These are phyloP conservation scores for Limonius californicus DNA, from an alignment of 1,140 invertebrate genomes.

Conservation along the genomic window DNA sequence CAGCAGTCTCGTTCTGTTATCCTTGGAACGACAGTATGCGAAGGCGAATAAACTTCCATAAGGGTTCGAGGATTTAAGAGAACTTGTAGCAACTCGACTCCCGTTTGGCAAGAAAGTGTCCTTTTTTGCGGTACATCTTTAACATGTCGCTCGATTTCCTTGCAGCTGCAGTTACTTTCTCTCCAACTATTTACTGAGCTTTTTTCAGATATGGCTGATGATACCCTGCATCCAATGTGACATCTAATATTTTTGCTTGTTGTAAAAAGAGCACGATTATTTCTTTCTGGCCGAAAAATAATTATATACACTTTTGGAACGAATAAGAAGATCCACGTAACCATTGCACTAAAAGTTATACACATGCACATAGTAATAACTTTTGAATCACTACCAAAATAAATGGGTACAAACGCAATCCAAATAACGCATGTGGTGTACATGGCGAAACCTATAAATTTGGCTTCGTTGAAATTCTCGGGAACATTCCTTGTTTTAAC, in stretches of 20 bases:
- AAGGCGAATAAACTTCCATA: constrained; percentile 23
- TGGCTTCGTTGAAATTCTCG: constrained; percentile 85
- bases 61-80: constrained; percentile 33
- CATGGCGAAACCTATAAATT: constrained; percentile 82
- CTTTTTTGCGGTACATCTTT: constrained; percentile 33
- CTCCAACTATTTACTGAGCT: constrained; percentile 35
- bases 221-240: constrained; percentile 63
- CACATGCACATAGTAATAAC: constrained; percentile 69
- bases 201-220: constrained; percentile 47
- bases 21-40: constrained; percentile 24
- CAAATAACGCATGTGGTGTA: constrained; percentile 87
- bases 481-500: constrained; percentile 83
- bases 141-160: constrained; percentile 16
- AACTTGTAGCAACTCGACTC: constrained; percentile 45
- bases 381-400: constrained; percentile 73
- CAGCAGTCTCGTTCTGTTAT: constrained; percentile 36
- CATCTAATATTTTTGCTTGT: constrained; percentile 75
- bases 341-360: constrained; percentile 67
- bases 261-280: constrained; percentile 74
- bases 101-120: constrained; percentile 50
- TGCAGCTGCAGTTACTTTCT: constrained; percentile 23
- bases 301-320: constrained; percentile 79
- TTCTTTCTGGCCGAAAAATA: constrained; percentile 70
- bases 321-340: constrained; percentile 74
- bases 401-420: constrained; percentile 84